Evolutionary conservation across 2,113 vertebrate genomes (phyloP), one percentile per base, ranked within the genome.

Genomic region (Gasterosteus aculeatus): DNA sequence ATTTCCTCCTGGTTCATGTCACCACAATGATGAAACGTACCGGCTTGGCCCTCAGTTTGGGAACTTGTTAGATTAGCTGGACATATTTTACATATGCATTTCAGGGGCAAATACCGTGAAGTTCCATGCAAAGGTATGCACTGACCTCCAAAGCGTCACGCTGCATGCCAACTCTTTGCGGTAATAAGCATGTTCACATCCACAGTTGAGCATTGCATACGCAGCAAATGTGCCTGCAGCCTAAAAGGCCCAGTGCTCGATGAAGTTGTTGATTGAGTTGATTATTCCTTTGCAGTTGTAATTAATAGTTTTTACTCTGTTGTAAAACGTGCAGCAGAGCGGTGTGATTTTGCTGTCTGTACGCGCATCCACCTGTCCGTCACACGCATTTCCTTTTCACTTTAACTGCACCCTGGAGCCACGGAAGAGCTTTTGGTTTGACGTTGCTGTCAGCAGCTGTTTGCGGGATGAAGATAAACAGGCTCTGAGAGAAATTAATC

Each of bases 41-140:
- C 18, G 56, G 56, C 56, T 58, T 8, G 2, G 9, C 29, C 57
- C 54, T 0, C 10, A 57, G 26, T 31, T 57, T 31, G 29, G 26
- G 54, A 56, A 29, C 22, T 1, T 14, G 10, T 10, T 60, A 60
- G 58, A 60, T 60, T n/a, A 39, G 26, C 14, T 15, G 26, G 12
- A 57, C 39, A 39, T 39, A 39, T 9, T 42, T 10, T 42, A 42
- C 10, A 42, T 11, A 14, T 10, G 12, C 12, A 42, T 42, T 11
- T 42, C 9, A 42, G 41, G 41, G 10, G 41, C 11, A 42, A 42
- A 14, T 54, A 2, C 29, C 16, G 29, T 46, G 51, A 54, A 14
- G 18, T 14, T 4, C 51, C 31, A 69, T 6, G 9, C 35, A 61
- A 18, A 54, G 54, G 54, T 38, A 68, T 84, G 71, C 58, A 35